Evolutionary conservation across 2,797 vertebrate species (phyloP), one percentile per base, ranked within the genome.

Genomic region (Steatocranus sp.): DNA sequence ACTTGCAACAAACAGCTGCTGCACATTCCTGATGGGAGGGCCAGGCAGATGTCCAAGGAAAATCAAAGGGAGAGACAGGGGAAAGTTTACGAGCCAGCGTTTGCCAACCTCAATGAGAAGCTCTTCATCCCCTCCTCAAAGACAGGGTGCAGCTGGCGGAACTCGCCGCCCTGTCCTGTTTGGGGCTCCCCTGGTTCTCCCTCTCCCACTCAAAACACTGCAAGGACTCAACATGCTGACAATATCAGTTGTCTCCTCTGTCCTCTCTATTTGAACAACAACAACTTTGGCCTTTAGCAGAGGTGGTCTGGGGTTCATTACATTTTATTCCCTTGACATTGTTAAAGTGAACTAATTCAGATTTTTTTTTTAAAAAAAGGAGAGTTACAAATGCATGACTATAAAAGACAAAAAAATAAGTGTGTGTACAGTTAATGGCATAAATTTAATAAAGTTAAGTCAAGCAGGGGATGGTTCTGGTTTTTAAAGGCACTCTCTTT

Each of bases 41-140:
- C 97, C 97, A 97, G 97, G 97, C 98, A 98, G 98, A 99, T 98
- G 98, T 98, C 98, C 97, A 98, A 98, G 96, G 96, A 97, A 97
- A 98, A 98, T 99, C 98, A 99, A 99, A 98, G 97, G 93, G 95
- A 97, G 96, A 97, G 96, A 95, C 95, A 96, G 97, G 96, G 96
- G 96, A 97, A 97, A 97, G 97, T 98, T 97, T 98, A 98, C 90
- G 94, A 98, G 97, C 96, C 97, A 97, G 96, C 97, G 96, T 98
- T 98, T 98, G 97, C 97, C 97, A 98, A 97, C 97, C 97, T 98
- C 97, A 97, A 97, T 97, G 97, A 97, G 97, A 96, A 96, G 94
- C 92, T 95, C 96, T 97, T 96, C 97, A 93, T 93, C 96, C 96
- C 95, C 94, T 96, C 95, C 97, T 98, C 97, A 97, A 97, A 98